Evolutionary conservation across 2,888 invertebrate species (phyloP).

Genomic region (Synergus gifuensis): DNA sequence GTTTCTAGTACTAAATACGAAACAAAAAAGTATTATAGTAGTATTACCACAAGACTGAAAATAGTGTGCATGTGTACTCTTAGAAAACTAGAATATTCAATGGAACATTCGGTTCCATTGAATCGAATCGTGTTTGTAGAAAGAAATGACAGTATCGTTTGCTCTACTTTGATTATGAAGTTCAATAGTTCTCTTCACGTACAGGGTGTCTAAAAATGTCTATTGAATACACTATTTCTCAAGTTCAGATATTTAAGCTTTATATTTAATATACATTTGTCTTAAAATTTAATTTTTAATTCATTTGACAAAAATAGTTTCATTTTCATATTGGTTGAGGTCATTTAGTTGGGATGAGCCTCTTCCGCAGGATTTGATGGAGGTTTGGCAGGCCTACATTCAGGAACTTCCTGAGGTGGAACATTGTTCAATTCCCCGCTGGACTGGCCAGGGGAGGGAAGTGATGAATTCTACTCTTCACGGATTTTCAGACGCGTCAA

Average conservation of each 20-base stretch:
- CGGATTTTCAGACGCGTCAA: no score
- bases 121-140: not conserved
- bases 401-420: no score
- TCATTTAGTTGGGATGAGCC: no score
- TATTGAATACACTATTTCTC: not conserved
- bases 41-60: constrained; percentile 74
- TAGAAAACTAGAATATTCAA: constrained; percentile 29
- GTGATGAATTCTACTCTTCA: no score
- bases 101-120: constrained; percentile 53
- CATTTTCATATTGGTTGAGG: no score
- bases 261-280: not conserved
- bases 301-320: not conserved
- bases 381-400: no score
- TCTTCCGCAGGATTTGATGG: no score
- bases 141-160: not conserved
- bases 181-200: not conserved
- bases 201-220: not conserved
- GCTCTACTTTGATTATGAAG: not conserved
- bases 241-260: not conserved
- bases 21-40: constrained; percentile 70
- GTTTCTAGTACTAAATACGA: constrained; percentile 7
- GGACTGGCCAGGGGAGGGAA: no score
- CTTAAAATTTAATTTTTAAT: not conserved
- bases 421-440: no score
- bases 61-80: constrained; percentile 59